Evolutionary conservation across 1,140 invertebrate genomes (phyloP), one percentile per base, ranked within the genome.

Genomic region (Melanaphis sacchari): DNA sequence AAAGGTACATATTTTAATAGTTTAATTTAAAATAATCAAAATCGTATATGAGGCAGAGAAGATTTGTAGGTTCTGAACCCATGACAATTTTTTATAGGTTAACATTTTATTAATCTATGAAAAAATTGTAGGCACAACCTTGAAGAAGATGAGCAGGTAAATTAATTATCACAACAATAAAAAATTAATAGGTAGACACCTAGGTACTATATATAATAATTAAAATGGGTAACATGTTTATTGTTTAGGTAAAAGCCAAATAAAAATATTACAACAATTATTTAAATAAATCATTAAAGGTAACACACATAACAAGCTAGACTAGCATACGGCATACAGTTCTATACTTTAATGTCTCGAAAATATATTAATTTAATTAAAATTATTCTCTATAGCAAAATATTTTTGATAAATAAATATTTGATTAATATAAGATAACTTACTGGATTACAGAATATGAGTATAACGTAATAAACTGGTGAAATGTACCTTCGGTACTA

Each of bases 201-300:
- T 38, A 81, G 36, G 84, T 40, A 52, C 36, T 88, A 49, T 59
- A 59, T 59, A 90, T 66, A 41, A 41, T 90, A 66, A 66, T 43
- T 41, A 41, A 41, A 41, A 66, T 31, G 89, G 54, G 54, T 66
- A 90, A 66, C 89, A 59, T 90, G 40, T 52, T 38, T 89, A 9
- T 46, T 87, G 46, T n/a, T 41, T 24, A 38, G 88, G 49, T 89
- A 38, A 89, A 54, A 89, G 46, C 49, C 21, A 89, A 89, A 54
- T 54, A 5, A 90, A 38, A 49, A n/a, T 66, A 66, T 90, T 66
- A 54, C 46, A 52, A 54, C 38, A 54, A 89, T 89, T 36, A 89
- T 85, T 43, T 26, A 43, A 85, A 85, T 85, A 85, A 85, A 43
- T 85, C 41, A 82, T 82, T 38, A 82, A 82, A 7, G 59, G 59